Base-by-base conservation (phyloP, 1,140 invertebrate species). In the Myzus persicae region DNA sequence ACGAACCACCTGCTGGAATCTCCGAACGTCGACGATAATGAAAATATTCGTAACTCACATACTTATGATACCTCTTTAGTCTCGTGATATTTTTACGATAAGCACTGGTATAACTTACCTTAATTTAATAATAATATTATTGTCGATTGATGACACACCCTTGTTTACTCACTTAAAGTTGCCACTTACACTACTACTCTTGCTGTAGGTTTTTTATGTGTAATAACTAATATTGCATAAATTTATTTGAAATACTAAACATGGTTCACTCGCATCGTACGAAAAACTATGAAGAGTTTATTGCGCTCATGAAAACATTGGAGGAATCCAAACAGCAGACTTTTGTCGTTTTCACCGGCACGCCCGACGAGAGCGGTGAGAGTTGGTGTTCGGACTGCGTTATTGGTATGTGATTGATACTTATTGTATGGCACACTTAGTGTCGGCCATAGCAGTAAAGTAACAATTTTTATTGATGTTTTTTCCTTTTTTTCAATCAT, bases 361-460 rank as follows among this genome's bases (percentile, higher is more conserved):
- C 93, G 46, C 51, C 82, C 1, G 36, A 89, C 11, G 91, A 82
- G 4, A 51, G 36, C 22, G 97, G 97, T 14, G 94, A 96, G 89
- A 97, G 97, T 94, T 98, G 97, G 97, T 97, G 97, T 94, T 95
- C 96, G 5, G 97, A 98, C 94, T 98, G 97, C 94, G 96, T 97
- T 44, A 96, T 96, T 96, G 97, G 96, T 97, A 95, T 14, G 24
- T 31, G 38, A 40, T 76, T 14, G 14, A 20, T n/a, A 9, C 1
- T 38, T 38, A 36, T 38, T 38, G 8, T 22, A 40, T 82, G 20
- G 4, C 36, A 22, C 22, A 22, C 20, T 42, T 1, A 84, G 42
- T 84, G 24, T 84, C 8, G 8, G 24, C 9, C 9, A 42, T 40
- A 40, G 42, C 40, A 26, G 59, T 42, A 84, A 11, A 40, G 8